These are phyloP conservation scores for Halocynthia roretzi DNA, from an alignment of 23 tunicate species.

Conservation along the genomic window DNA sequence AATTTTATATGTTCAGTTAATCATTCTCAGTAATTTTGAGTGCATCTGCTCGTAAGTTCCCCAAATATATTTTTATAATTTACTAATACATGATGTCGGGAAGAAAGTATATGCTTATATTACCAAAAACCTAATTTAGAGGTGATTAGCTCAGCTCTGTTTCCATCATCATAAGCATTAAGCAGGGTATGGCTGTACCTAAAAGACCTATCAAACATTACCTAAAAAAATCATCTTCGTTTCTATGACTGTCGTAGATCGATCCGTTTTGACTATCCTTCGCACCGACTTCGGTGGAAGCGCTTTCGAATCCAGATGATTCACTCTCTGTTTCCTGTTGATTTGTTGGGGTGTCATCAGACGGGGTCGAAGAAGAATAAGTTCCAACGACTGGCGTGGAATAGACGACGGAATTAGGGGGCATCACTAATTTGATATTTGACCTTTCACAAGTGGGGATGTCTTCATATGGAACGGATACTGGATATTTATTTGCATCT, in stretches of 20 bases:
- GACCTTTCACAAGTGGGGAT: slow-evolving; percentile 8
- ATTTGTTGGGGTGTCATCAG: slow-evolving; percentile 82
- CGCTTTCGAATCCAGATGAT: neutral
- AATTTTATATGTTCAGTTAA: no score
- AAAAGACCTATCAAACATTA: no score
- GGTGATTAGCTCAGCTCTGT: no score
- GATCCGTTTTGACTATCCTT: slow-evolving; percentile 12
- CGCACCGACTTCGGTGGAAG: neutral
- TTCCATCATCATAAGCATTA: no score
- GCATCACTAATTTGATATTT: slow-evolving; percentile 6
- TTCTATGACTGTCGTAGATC: slow-evolving; percentile 5
- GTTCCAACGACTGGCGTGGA: slow-evolving; percentile 14
- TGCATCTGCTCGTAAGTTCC: no score
- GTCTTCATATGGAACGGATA: neutral
- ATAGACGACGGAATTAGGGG: neutral
- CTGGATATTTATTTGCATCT: neutral
- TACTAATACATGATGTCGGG: no score
- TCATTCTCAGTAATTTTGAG: no score
- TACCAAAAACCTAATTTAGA: no score
- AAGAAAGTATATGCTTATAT: no score
- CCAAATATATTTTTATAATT: no score
- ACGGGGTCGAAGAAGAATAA: slow-evolving; percentile 33
- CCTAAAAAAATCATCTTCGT: no score
- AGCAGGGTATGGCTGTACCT: no score
- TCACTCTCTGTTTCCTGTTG: neutral